Conservation (phyloP, 2,888 invertebrate species). For the Drosophila diplacantha region DNA sequence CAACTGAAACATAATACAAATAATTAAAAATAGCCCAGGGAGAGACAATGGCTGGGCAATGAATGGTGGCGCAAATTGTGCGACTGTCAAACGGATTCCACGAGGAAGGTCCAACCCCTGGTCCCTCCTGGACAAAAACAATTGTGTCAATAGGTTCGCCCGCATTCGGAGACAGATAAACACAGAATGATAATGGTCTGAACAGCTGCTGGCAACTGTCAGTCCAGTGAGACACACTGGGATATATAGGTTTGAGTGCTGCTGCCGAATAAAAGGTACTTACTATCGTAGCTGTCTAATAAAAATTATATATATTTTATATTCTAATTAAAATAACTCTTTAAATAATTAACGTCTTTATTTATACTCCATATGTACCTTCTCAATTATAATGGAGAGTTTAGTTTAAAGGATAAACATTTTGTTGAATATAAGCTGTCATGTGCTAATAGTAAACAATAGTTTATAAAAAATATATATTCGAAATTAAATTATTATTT, state of each 20-base stretch:
- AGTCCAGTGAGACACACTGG: conserved; percentile 29
- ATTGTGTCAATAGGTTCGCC: conserved; percentile 71
- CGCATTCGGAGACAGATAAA: conserved; percentile 65
- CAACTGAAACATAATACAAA: conserved; percentile 70
- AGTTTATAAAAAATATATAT: too few relatives aligned
- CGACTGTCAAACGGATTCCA: conserved; percentile 20
- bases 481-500: not conserved
- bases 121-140: conserved; percentile 55
- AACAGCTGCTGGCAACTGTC: conserved; percentile 64
- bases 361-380: not conserved
- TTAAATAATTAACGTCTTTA: not conserved
- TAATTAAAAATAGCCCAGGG: conserved; percentile 67
- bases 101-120: conserved; percentile 25
- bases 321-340: not conserved
- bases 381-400: not conserved
- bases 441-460: not conserved
- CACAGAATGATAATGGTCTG: conserved; percentile 54
- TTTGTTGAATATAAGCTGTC: not conserved
- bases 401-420: too few relatives aligned
- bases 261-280: not conserved
- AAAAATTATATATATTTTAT: not conserved
- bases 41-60: conserved; percentile 41
- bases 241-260: not conserved
- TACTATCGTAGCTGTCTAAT: not conserved
- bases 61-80: conserved; percentile 32